phyloP scores from a whole-genome alignment of 2,888 invertebrate species.

The Sarcophaga variegata region DNA sequence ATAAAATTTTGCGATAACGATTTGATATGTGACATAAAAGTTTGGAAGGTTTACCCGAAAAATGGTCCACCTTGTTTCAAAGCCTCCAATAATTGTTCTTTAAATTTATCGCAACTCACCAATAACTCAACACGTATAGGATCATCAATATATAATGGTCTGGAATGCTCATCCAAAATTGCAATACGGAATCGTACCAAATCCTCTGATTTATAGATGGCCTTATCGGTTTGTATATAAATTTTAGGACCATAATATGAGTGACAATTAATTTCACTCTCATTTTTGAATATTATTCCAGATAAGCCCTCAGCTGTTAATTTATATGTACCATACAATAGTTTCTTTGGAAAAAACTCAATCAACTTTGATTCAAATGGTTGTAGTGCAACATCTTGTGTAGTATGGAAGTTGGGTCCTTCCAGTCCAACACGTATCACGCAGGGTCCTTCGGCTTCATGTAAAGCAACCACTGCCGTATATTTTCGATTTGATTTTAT shows the following conservation, averaged over 20 bases:
- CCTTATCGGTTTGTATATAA: constrained; percentile 84
- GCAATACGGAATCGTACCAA: constrained; percentile 89
- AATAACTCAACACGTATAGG: constrained; percentile 23
- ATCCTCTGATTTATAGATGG: constrained; percentile 91
- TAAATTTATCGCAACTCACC: constrained; percentile 8
- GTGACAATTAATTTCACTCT: constrained; percentile 86
- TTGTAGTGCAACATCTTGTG: not conserved
- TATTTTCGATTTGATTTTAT: constrained; percentile 32
- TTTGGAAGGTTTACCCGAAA: too few species aligned
- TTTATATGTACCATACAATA: constrained; percentile 74
- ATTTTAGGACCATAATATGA: constrained; percentile 87
- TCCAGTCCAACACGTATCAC: not conserved
- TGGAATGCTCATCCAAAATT: constrained; percentile 87
- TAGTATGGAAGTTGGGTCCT: not conserved
- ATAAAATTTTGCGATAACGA: too few species aligned
- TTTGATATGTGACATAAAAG: too few species aligned
- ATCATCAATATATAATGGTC: constrained; percentile 83
- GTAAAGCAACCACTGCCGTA: constrained; percentile 2
- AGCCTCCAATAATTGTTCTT: too few species aligned
- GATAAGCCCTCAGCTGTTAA: constrained; percentile 84
- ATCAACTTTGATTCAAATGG: constrained; percentile 4
- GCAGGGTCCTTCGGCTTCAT: constrained; percentile 21
- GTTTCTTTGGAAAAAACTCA: not conserved
- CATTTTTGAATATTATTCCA: constrained; percentile 88
- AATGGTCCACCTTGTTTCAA: too few species aligned